Evolutionary conservation across 2,888 invertebrate species (phyloP), one percentile per base, ranked within the genome.

Genomic region (Epinotia ramella): DNA sequence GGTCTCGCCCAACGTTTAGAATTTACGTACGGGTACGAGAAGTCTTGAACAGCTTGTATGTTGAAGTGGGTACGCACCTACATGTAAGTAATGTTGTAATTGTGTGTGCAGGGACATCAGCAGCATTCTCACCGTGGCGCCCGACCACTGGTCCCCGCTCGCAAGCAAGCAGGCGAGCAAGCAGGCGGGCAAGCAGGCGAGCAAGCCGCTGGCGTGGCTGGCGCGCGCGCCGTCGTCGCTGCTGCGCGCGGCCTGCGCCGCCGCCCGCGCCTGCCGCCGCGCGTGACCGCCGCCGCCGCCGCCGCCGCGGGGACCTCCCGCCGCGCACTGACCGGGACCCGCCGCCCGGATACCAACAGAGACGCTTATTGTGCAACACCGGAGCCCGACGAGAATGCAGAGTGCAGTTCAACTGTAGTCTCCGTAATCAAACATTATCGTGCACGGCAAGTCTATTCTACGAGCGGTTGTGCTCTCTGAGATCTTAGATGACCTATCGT

Each of bases 191-290:
- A 60, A 77, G 77, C 77, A 67, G 77, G 92, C 97, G 96, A 84
- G 24, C 24, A 24, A 96, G 96, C 96, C 97, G 96, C 97, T 97
- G 96, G 95, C 96, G 86, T 82, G 81, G 57, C 77, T 79, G 63
- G 77, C 79, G 57, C 73, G 96, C 95, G 96, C 87, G 79, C 80
- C 78, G 56, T 76, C 79, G 56, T 62, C 18, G 53, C 44, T 77
- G 24, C 73, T 69, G 44, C 77, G 77, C 65, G 65, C 49, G n/a
- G 57, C 53, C 59, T 16, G 64, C 68, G 56, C 49, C 56, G 67
- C 64, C 70, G 69, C 76, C 56, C 69, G 77, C 79, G 76, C 74
- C 76, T 70, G 77, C 65, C 64, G 62, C 56, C 59, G 46, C n/a
- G 63, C 65, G 18, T 68, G 76, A 78, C 77, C 77, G 77, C 78